Base-by-base conservation (phyloP, 2,113 vertebrate species). In the Hippocampus barbouri region DNA sequence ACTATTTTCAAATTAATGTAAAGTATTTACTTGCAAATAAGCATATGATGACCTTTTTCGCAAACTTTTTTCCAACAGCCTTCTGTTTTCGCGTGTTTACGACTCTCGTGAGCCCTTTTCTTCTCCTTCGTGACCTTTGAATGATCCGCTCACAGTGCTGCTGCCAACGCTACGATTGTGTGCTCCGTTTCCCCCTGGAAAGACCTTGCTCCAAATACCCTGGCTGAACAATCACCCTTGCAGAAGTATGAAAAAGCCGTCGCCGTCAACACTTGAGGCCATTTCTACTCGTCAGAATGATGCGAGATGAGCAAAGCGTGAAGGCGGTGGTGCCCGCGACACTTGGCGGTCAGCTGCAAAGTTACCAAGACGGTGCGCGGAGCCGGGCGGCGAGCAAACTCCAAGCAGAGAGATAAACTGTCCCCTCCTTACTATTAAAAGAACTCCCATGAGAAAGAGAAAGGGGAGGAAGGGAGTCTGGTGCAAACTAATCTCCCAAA, bases 361-460 rank as follows among this genome's bases (percentile, higher is more conserved):
- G 21, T 73, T 76, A 25, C 81, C 59, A 67, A 65, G 64, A 25
- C 54, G 27, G 27, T 34, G 53, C 30, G 59, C 49, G 11, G 43
- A 66, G 72, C 60, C 68, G 80, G 83, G 76, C 80, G 81, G 75
- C 81, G 82, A 82, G 69, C 79, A 78, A 81, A 84, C 69, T 88
- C 82, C 78, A 77, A 78, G 66, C 74, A 51, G 73, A 9, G 40
- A 75, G 80, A 87, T 61, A 84, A 84, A 85, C 87, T 80, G 85
- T 88, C 90, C 85, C 84, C 86, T 81, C 79, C 81, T 84, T 88
- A 84, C 85, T 90, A 90, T 89, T 89, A 89, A 90, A 90, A 90
- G 79, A 87, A 85, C 71, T 84, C 83, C 82, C 78, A 68, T 43
- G 77, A 79, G 83, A 81, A 66, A 49, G 62, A 77, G 41, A 25